Conservation (phyloP, 2,797 vertebrate genomes). For the Gallinago nigripennis region DNA sequence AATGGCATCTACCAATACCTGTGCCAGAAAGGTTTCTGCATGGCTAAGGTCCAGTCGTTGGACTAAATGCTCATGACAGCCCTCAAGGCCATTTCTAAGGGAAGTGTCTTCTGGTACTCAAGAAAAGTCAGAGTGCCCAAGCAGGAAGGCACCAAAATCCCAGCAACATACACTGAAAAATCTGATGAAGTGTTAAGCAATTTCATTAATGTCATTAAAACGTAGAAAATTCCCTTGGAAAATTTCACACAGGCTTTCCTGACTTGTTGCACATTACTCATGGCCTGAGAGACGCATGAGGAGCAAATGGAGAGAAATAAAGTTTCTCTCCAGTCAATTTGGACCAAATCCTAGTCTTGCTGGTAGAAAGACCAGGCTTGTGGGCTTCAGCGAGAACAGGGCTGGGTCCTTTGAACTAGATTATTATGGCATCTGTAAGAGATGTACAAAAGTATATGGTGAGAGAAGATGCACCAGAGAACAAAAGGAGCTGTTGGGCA, state of each 20-base stretch:
- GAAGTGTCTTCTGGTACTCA: background rate
- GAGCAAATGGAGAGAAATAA: slow-evolving; percentile 33
- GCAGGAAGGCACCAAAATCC: background rate
- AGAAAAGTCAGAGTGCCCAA: background rate
- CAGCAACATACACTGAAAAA: background rate
- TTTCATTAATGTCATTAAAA: slow-evolving; percentile 35
- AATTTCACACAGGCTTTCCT: slow-evolving; percentile 22
- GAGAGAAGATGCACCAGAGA: slow-evolving; percentile 9
- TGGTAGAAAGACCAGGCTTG: slow-evolving; percentile 18
- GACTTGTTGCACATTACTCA: slow-evolving; percentile 4
- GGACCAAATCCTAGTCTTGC: slow-evolving; percentile 2
- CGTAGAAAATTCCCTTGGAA: slow-evolving; percentile 44
- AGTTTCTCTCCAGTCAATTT: slow-evolving; percentile 14
- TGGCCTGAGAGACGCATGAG: background rate
- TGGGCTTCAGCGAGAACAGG: slow-evolving; percentile 35
- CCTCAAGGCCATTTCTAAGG: background rate
- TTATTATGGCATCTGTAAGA: slow-evolving; percentile 18
- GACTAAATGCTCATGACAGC: background rate
- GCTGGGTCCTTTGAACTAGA: slow-evolving; percentile 45
- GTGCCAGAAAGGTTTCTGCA: background rate
- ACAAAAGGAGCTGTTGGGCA: background rate
- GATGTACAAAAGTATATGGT: background rate
- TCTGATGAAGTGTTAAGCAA: background rate
- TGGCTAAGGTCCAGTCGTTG: background rate
- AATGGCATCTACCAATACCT: rapidly evolving